Percentiles rank a stretch among this genome's conserved stretches.
Conservation (phyloP, 2,888 invertebrate genomes). For the Stenolophus ochropezus region DNA sequence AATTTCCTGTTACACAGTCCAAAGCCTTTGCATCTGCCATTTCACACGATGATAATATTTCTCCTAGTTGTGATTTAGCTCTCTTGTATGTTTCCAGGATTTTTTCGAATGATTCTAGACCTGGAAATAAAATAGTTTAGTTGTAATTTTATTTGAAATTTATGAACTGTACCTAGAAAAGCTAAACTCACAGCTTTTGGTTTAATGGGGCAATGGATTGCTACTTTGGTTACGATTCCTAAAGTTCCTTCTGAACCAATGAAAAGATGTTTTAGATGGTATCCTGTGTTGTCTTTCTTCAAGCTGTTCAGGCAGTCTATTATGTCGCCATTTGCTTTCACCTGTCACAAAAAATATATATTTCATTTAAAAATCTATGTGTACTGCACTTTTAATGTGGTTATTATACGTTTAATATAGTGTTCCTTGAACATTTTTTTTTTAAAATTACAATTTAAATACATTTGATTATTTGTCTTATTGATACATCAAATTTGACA, state of each 20-base stretch:
- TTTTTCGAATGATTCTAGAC: slow-evolving; percentile 85
- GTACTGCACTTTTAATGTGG: too few relatives aligned
- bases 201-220: slow-evolving; percentile 90
- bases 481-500: too few relatives aligned
- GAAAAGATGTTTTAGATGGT: slow-evolving; percentile 96
- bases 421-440: too few relatives aligned
- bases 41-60: slow-evolving; percentile 97
- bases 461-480: too few relatives aligned
- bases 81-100: slow-evolving; percentile 84
- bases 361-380: too few relatives aligned
- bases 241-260: slow-evolving; percentile 98
- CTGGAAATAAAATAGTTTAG: slow-evolving; percentile 71
- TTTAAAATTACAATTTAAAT: too few relatives aligned
- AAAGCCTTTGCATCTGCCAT: slow-evolving; percentile 89
- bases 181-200: slow-evolving; percentile 90
- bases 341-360: slow-evolving; percentile 74
- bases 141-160: slow-evolving; percentile 12
- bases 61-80: slow-evolving; percentile 86
- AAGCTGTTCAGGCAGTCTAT: slow-evolving; percentile 89
- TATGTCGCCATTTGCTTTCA: slow-evolving; percentile 89
- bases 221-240: slow-evolving; percentile 94
- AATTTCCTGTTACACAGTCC: slow-evolving; percentile 78
- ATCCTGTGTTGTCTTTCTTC: slow-evolving; percentile 98
- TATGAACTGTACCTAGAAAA: slow-evolving; percentile 82
- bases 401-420: too few relatives aligned